phyloP scores from a whole-genome alignment of 2,888 invertebrate species.

The Gnatocerus cornutus region DNA sequence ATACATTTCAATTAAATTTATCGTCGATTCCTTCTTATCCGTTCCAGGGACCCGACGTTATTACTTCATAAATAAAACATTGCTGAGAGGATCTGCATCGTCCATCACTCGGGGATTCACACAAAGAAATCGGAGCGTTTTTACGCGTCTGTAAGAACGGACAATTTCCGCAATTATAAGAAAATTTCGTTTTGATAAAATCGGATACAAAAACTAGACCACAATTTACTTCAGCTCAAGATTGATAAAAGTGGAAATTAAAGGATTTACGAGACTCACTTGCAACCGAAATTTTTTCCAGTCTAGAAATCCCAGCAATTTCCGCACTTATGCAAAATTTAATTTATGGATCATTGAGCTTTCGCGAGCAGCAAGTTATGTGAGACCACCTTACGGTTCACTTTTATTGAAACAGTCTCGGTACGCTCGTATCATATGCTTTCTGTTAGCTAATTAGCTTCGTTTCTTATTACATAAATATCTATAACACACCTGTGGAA shows the following conservation, averaged over 20 bases:
- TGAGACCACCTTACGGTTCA: conserved; percentile 28
- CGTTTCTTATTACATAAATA: conserved; percentile 44
- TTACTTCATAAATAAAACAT: conserved; percentile 63
- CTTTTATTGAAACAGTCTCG: conserved; percentile 26
- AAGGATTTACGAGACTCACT: too few species aligned
- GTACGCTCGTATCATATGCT: conserved; percentile 27
- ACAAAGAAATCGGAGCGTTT: conserved; percentile 21
- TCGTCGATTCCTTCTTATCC: conserved; percentile 61
- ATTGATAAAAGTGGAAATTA: too few species aligned
- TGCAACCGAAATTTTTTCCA: too few species aligned
- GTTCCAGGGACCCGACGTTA: conserved; percentile 58
- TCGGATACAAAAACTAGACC: background rate
- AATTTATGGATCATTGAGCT: conserved; percentile 9
- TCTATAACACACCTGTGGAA: conserved; percentile 43
- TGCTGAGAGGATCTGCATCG: conserved; percentile 55
- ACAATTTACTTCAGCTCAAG: too few species aligned
- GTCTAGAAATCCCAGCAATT: background rate
- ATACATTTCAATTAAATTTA: conserved; percentile 67
- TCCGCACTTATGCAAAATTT: conserved; percentile 4
- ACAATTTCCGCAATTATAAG: conserved; percentile 3
- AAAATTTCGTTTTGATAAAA: conserved; percentile 5
- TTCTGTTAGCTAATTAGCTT: conserved; percentile 44
- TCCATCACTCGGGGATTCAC: conserved; percentile 48
- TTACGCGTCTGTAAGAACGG: conserved; percentile 1
- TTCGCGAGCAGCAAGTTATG: conserved; percentile 13